phyloP scores from a whole-genome alignment of 2,888 invertebrate genomes.

The Myopa tessellatipennis region DNA sequence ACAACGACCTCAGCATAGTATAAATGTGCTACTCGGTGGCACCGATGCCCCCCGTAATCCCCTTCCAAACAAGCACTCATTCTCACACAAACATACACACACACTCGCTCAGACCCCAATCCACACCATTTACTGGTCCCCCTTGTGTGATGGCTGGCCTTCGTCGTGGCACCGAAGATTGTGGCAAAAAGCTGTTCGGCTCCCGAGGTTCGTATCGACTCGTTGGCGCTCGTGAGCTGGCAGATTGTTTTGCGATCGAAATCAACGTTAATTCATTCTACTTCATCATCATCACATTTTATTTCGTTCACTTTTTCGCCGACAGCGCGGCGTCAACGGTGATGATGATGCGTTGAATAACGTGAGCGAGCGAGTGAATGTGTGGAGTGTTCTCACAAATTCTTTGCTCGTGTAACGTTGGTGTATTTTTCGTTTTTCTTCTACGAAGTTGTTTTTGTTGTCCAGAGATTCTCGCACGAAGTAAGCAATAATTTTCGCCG shows the following conservation, averaged over 20 bases:
- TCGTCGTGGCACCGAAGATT: conserved; percentile 36
- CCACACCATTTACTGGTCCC: not conserved
- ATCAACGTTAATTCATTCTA: conserved; percentile 38
- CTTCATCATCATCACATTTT: conserved; percentile 29
- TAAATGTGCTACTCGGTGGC: not conserved
- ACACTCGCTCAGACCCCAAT: not conserved
- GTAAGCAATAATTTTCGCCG: not conserved
- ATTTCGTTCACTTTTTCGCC: conserved; percentile 28
- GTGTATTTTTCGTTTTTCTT: conserved; percentile 20
- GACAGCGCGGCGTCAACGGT: not conserved
- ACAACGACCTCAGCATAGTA: not conserved
- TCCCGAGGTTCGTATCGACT: conserved; percentile 1
- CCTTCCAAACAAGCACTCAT: not conserved
- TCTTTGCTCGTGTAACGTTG: conserved; percentile 20
- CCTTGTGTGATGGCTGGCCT: conserved; percentile 16
- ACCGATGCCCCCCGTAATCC: not conserved
- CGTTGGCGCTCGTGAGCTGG: not conserved
- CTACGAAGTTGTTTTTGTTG: not conserved
- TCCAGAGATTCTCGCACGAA: not conserved
- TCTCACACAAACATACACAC: not conserved
- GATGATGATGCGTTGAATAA: not conserved
- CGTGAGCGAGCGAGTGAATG: not conserved
- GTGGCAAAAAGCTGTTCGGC: not conserved
- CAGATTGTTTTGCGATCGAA: conserved; percentile 33
- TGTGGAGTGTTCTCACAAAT: not conserved